Percentiles rank a stretch among this genome's conserved stretches.
Evolutionary conservation across 1,140 invertebrate genomes (phyloP).

Genomic region (Cotesia chilonis): DNA sequence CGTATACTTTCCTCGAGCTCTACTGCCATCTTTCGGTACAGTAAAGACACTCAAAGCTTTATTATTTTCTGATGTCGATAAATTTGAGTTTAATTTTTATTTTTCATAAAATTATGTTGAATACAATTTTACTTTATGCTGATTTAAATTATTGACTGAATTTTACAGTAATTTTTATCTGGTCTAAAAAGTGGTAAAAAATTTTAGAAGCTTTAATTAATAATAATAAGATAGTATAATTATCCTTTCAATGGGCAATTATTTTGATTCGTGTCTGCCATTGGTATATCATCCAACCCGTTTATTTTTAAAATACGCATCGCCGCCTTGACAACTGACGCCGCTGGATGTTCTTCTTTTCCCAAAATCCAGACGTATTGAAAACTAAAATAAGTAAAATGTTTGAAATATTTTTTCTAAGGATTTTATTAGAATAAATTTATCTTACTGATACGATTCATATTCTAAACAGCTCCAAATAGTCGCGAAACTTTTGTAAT

Average conservation of each 20-base stretch:
- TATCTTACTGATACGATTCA: conserved; percentile 59
- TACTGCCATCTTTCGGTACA: too few species aligned
- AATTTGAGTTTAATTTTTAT: too few species aligned
- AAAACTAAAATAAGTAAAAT: not conserved
- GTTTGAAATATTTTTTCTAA: not conserved
- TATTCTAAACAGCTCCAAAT: conserved; percentile 76
- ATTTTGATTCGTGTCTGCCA: too few species aligned
- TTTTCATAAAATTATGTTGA: not conserved
- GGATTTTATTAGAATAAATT: not conserved
- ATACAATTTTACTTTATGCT: not conserved
- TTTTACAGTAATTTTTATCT: too few species aligned
- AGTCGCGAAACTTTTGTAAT: conserved; percentile 75
- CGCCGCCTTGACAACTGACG: not conserved
- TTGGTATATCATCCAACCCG: too few species aligned
- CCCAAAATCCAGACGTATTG: not conserved
- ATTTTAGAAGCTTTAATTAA: too few species aligned
- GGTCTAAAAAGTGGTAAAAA: too few species aligned
- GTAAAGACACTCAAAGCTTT: too few species aligned
- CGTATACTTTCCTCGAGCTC: too few species aligned
- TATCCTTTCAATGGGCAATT: too few species aligned
- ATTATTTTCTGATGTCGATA: too few species aligned
- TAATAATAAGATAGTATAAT: too few species aligned
- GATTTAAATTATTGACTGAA: not conserved
- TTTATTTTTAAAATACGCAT: conserved; percentile 4
- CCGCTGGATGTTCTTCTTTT: not conserved